These are phyloP conservation scores for Gambusia holbrooki DNA, from an alignment of 2,113 vertebrate species.

Conservation along the genomic window DNA sequence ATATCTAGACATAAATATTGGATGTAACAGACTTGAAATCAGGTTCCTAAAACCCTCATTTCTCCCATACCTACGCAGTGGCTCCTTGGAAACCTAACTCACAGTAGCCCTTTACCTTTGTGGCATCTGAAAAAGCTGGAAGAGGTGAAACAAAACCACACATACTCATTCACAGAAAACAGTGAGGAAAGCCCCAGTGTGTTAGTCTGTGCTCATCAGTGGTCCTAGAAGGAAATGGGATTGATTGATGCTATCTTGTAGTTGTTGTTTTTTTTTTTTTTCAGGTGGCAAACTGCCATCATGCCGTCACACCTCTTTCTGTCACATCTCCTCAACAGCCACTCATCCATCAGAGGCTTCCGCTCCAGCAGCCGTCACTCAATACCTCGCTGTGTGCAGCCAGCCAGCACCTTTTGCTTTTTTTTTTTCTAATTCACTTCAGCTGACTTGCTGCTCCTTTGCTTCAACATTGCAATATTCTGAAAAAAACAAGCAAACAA, in stretches of 20 bases:
- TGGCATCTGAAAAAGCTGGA: neutral
- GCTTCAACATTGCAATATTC: conserved; percentile 4
- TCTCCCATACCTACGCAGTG: neutral
- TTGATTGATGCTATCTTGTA: conserved; percentile 35
- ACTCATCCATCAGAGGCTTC: conserved; percentile 64
- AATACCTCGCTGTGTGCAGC: conserved; percentile 54
- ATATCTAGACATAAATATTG: neutral
- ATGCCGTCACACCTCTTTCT: conserved; percentile 54
- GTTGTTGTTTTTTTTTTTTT: neutral
- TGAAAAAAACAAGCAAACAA: too few relatives aligned
- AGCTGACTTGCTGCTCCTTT: conserved; percentile 22
- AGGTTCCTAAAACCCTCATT: neutral
- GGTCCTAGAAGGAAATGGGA: conserved; percentile 24
- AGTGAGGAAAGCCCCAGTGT: neutral
- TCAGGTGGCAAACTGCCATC: conserved; percentile 49
- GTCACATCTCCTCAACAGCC: conserved; percentile 43
- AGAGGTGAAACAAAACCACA: conserved; percentile 10
- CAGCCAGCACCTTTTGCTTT: conserved; percentile 47
- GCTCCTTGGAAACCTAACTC: too few relatives aligned
- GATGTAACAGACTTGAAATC: neutral
- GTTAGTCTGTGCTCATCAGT: conserved; percentile 38
- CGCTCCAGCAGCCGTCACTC: conserved; percentile 68
- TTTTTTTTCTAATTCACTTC: conserved; percentile 31
- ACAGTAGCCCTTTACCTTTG: neutral
- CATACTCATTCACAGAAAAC: neutral